Percentiles rank a stretch among this genome's conserved stretches.
Evolutionary conservation across 2,113 vertebrate genomes (phyloP).

Genomic region (Pterocles burchelli): DNA sequence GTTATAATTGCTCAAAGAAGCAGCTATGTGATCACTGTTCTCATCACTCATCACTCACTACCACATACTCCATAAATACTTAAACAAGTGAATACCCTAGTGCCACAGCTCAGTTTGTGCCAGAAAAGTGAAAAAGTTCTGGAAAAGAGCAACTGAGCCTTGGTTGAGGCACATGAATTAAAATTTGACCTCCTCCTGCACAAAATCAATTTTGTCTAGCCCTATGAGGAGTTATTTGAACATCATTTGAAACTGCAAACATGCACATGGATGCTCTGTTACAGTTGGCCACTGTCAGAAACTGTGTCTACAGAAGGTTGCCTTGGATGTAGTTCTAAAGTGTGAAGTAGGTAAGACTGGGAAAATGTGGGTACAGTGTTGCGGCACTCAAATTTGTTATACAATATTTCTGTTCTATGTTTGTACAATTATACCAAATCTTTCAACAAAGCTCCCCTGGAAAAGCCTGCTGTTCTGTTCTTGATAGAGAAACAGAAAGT

Average conservation of each 20-base stretch:
- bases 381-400: background rate
- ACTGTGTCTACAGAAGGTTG: background rate
- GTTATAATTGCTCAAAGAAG: background rate
- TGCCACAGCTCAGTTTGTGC: background rate
- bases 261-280: background rate
- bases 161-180: background rate
- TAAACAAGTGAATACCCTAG: background rate
- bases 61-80: background rate
- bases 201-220: background rate
- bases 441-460: background rate
- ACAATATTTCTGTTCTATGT: background rate
- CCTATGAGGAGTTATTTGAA: background rate
- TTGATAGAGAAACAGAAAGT: background rate
- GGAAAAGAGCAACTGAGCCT: background rate
- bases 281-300: background rate
- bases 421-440: background rate
- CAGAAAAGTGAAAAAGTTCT: background rate
- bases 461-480: background rate
- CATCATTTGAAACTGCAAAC: background rate
- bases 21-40: background rate
- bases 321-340: background rate
- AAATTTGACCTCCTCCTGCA: background rate
- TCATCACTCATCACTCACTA: background rate
- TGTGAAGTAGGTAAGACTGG: rapidly evolving
- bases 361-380: background rate